A percentile compares a stretch with the other conserved stretches of the same genome.
Conservation (phyloP, 1,140 invertebrate species). For the Musca domestica region DNA sequence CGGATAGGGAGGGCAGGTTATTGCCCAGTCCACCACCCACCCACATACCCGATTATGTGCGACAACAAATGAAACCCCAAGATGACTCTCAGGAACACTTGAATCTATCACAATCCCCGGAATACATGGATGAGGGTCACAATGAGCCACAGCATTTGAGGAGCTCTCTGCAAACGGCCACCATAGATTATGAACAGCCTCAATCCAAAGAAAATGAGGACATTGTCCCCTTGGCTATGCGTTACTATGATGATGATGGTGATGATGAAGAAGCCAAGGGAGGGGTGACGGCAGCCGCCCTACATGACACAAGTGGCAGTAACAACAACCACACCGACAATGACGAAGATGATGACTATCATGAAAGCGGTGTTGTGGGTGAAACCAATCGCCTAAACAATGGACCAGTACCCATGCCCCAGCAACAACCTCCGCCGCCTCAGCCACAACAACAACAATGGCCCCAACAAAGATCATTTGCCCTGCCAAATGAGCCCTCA, state of each 20-base stretch:
- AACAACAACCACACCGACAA: not conserved
- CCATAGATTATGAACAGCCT: not conserved
- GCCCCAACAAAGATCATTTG: slow-evolving; percentile 3
- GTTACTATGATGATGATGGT: slow-evolving; percentile 14
- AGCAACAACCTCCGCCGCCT: not conserved
- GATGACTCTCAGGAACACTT: not conserved
- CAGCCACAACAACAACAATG: slow-evolving; percentile 11
- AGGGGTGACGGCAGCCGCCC: not conserved
- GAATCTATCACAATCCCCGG: slow-evolving; percentile 25
- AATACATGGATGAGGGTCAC: slow-evolving; percentile 32
- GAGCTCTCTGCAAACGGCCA: no score
- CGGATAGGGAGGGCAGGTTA: not conserved
- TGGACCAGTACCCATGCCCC: not conserved
- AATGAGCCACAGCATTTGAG: not conserved
- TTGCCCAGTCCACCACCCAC: slow-evolving; percentile 30
- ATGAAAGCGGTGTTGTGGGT: slow-evolving; percentile 4
- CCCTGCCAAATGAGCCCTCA: not conserved
- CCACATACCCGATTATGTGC: slow-evolving; percentile 44
- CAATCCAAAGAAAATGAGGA: slow-evolving; percentile 10
- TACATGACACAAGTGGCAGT: slow-evolving; percentile 12
- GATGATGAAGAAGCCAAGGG: not conserved
- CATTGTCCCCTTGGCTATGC: slow-evolving; percentile 16
- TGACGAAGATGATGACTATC: slow-evolving; percentile 6
- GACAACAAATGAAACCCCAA: slow-evolving; percentile 39
- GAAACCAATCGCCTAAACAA: not conserved